These are phyloP conservation scores for Drosophila pseudoobscura DNA, from an alignment of 1,140 invertebrate species.

Conservation along the genomic window DNA sequence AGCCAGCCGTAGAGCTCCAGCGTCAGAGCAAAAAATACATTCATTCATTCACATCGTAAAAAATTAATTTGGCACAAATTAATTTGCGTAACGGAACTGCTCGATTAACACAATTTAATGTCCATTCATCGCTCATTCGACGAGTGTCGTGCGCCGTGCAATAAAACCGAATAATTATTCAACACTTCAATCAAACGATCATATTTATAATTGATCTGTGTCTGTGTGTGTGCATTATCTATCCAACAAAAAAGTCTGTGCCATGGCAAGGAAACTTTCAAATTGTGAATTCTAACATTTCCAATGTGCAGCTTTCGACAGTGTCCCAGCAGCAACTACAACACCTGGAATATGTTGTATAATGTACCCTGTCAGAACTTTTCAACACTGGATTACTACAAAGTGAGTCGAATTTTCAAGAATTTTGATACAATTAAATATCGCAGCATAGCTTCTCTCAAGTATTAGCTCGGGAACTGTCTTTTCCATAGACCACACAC, in stretches of 20 bases:
- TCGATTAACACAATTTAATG: constrained; percentile 56
- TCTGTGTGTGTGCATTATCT: constrained; percentile 18
- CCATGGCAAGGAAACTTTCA: constrained; percentile 5
- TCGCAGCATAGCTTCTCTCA: background rate
- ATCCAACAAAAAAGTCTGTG: background rate
- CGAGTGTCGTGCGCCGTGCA: constrained; percentile 50
- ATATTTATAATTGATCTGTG: background rate
- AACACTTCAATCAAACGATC: constrained; percentile 11
- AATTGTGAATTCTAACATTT: constrained; percentile 13
- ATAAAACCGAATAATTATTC: constrained; percentile 38
- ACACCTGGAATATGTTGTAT: constrained; percentile 83
- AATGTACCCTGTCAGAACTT: constrained; percentile 83
- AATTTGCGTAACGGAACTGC: constrained; percentile 78
- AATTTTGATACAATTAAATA: too few relatives aligned
- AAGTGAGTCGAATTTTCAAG: constrained; percentile 50
- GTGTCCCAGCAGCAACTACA: constrained; percentile 38
- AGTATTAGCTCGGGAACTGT: background rate
- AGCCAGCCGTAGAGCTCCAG: too few relatives aligned
- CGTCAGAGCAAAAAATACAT: constrained; percentile 3
- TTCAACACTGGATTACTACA: constrained; percentile 83
- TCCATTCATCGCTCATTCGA: constrained; percentile 34
- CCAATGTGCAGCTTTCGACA: constrained; percentile 7
- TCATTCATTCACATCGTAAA: constrained; percentile 33
- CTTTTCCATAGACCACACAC: constrained; percentile 52
- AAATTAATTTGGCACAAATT: constrained; percentile 69